A percentile compares a stretch with the other conserved stretches of the same genome.
Conservation (phyloP, 2,797 vertebrate species). For the Sternotherus odoratus region DNA sequence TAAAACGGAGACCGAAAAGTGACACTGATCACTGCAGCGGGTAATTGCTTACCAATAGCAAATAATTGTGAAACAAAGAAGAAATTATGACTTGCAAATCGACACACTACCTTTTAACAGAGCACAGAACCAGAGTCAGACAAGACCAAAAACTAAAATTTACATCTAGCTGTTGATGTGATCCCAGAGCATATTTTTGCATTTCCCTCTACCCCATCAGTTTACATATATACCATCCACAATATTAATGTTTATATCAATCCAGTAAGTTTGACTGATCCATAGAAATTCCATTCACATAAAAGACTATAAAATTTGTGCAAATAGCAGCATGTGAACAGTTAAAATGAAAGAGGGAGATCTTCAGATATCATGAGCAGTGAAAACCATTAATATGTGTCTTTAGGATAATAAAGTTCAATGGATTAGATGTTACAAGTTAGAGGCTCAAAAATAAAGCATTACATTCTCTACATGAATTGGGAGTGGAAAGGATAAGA, state of each 20-base stretch:
- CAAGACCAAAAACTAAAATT: background rate
- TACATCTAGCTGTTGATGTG: background rate
- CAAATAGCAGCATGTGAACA: background rate
- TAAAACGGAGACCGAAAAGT: too few relatives aligned
- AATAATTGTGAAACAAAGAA: background rate
- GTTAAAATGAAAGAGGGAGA: background rate
- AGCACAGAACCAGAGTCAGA: background rate
- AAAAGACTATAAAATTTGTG: background rate
- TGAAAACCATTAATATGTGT: background rate
- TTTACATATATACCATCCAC: background rate
- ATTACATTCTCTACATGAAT: background rate
- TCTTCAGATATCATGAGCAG: background rate
- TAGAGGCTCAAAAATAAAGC: background rate
- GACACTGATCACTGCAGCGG: background rate
- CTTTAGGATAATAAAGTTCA: too few relatives aligned
- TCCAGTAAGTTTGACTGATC: background rate
- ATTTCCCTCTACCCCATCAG: background rate
- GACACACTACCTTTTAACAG: background rate
- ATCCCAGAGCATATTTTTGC: background rate
- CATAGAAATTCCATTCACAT: background rate
- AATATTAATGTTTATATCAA: background rate
- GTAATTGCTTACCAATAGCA: background rate
- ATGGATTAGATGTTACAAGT: background rate
- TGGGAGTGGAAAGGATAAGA: background rate
- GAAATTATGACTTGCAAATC: fast-evolving